Evolutionary conservation across 2,888 invertebrate species (phyloP).

Genomic region (Dendrolimus pini): DNA sequence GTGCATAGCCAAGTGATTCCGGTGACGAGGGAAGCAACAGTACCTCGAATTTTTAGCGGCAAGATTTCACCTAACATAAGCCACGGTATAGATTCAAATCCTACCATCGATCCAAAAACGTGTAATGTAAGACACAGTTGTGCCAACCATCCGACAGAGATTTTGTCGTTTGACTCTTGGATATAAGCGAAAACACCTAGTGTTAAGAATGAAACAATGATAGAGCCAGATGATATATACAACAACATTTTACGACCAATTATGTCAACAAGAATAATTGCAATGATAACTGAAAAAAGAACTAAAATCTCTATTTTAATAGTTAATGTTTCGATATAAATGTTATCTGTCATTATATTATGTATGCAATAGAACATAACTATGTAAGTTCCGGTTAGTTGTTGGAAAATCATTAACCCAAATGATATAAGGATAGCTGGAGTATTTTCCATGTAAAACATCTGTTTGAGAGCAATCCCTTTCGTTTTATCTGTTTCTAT

Average conservation of each 20-base stretch:
- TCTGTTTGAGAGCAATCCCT: conserved; percentile 78
- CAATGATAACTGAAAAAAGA: conserved; percentile 29
- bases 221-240: conserved; percentile 79
- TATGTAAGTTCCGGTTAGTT: conserved; percentile 92
- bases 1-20: conserved; percentile 95
- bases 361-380: too few species aligned
- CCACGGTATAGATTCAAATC: conserved; percentile 82
- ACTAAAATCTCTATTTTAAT: too few species aligned
- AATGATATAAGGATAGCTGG: conserved; percentile 89
- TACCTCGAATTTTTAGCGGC: conserved; percentile 83
- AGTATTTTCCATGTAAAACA: conserved; percentile 81
- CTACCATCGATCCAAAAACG: conserved; percentile 88
- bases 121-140: conserved; percentile 47
- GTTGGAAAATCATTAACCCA: conserved; percentile 96
- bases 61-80: too few species aligned
- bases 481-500: conserved; percentile 14
- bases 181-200: conserved; percentile 89
- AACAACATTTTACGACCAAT: conserved; percentile 92
- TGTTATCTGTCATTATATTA: too few species aligned
- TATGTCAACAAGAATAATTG: conserved; percentile 91
- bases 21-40: conserved; percentile 92
- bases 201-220: conserved; percentile 76
- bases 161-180: conserved; percentile 70
- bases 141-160: conserved; percentile 84
- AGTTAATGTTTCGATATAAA: too few species aligned